These are phyloP conservation scores for Pangasius krempfi DNA, from an alignment of 2,797 vertebrate genomes.

Conservation along the genomic window DNA sequence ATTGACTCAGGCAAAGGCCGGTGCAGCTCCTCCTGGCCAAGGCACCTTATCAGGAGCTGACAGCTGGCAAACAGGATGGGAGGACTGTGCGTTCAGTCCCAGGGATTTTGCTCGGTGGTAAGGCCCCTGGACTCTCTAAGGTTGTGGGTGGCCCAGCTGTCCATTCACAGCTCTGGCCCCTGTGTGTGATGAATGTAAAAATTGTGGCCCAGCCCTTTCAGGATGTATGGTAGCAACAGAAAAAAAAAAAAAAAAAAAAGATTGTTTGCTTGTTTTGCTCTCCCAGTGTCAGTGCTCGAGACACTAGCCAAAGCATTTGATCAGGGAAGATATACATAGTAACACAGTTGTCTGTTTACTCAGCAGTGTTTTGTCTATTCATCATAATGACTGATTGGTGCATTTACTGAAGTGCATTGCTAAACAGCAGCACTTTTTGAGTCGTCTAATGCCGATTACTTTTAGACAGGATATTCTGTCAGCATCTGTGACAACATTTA, in stretches of 20 bases:
- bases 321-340: conserved; percentile 3
- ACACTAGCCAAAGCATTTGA: conserved; percentile 52
- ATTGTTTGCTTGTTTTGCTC: conserved; percentile 48
- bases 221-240: conserved; percentile 31
- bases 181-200: conserved; percentile 46
- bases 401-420: neutral
- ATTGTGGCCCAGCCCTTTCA: conserved; percentile 38
- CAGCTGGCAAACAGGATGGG: conserved; percentile 76
- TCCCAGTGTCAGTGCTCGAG: conserved; percentile 49
- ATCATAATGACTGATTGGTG: neutral
- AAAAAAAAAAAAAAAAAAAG: neutral
- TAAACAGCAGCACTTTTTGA: neutral
- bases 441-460: neutral
- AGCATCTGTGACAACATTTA: neutral
- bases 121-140: conserved; percentile 37
- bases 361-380: conserved; percentile 7
- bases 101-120: conserved; percentile 33
- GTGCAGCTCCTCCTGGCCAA: conserved; percentile 68
- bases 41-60: conserved; percentile 74
- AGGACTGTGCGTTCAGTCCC: conserved; percentile 18
- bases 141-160: conserved; percentile 36
- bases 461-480: neutral
- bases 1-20: conserved; percentile 70
- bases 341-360: neutral
- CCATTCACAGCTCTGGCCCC: conserved; percentile 43